A percentile compares a stretch with the other conserved stretches of the same genome.
Conservation (phyloP, 2,888 invertebrate species). For the Merodon equestris region DNA sequence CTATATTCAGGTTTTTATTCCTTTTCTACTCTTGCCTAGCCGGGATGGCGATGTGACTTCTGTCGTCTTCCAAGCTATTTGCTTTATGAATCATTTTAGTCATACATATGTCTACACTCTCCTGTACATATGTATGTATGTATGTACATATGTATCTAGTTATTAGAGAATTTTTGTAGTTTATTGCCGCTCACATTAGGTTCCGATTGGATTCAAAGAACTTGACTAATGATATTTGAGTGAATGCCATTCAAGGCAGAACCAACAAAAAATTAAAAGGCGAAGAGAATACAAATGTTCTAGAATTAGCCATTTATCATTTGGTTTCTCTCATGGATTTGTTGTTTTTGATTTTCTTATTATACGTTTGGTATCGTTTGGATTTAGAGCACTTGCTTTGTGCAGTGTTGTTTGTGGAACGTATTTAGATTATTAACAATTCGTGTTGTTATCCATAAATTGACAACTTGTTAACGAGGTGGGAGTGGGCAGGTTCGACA, state of each 20-base stretch:
- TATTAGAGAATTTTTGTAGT: slow-evolving; percentile 11
- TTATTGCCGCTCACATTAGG: background rate
- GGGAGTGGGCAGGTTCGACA: background rate
- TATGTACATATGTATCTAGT: background rate
- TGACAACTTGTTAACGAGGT: too few relatives aligned
- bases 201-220: slow-evolving; percentile 23
- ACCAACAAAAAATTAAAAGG: background rate
- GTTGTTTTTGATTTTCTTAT: background rate
- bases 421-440: background rate
- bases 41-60: slow-evolving; percentile 9
- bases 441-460: too few relatives aligned
- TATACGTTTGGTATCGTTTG: background rate
- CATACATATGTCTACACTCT: too few relatives aligned
- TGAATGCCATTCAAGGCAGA: slow-evolving; percentile 4
- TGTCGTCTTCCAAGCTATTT: slow-evolving; percentile 1
- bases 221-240: slow-evolving; percentile 25
- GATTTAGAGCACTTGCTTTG: background rate
- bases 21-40: background rate
- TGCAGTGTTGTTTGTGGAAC: background rate
- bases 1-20: too few relatives aligned
- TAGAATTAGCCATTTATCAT: slow-evolving; percentile 29
- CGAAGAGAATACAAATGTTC: background rate
- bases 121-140: too few relatives aligned
- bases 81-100: slow-evolving; percentile 15
- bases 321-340: background rate